Conservation (phyloP, 2,888 invertebrate genomes). For the Zygothrica quintamaculata region DNA sequence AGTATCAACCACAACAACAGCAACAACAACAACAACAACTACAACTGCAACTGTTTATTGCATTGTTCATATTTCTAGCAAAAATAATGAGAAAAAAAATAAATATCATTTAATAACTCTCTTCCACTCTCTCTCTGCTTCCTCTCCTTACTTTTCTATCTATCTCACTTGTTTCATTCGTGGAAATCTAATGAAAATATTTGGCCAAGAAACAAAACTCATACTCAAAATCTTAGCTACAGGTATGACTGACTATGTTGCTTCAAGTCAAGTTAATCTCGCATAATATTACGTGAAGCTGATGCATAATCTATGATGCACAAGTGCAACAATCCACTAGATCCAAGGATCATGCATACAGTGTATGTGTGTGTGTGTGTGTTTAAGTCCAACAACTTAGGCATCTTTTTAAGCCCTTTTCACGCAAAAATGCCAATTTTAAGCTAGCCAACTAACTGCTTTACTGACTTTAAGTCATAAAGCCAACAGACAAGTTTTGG, state of each 20-base stretch:
- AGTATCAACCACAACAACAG: constrained; percentile 60
- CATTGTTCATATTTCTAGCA: constrained; percentile 43
- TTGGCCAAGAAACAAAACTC: constrained; percentile 39
- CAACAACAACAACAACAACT: too few species aligned
- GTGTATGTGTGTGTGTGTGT: too few species aligned
- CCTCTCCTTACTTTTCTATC: neutral
- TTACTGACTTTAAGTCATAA: constrained; percentile 23
- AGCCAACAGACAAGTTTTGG: constrained; percentile 20
- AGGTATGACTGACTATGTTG: constrained; percentile 40
- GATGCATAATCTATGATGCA: constrained; percentile 39
- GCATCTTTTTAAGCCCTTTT: constrained; percentile 36
- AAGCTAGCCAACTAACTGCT: neutral
- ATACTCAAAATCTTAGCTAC: constrained; percentile 1
- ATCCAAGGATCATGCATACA: too few species aligned
- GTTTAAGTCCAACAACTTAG: constrained; percentile 31
- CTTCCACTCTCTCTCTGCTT: constrained; percentile 13
- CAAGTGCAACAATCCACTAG: constrained; percentile 40
- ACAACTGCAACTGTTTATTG: too few species aligned
- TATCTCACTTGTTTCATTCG: constrained; percentile 24
- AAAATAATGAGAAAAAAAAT: constrained; percentile 50
- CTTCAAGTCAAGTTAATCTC: constrained; percentile 68
- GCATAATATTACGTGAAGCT: constrained; percentile 67
- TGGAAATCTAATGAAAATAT: constrained; percentile 62
- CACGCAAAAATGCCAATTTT: constrained; percentile 14
- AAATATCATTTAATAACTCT: constrained; percentile 69